Evolutionary conservation across 2,113 vertebrate genomes (phyloP), one percentile per base, ranked within the genome.

Genomic region (Amphiprion ocellaris): DNA sequence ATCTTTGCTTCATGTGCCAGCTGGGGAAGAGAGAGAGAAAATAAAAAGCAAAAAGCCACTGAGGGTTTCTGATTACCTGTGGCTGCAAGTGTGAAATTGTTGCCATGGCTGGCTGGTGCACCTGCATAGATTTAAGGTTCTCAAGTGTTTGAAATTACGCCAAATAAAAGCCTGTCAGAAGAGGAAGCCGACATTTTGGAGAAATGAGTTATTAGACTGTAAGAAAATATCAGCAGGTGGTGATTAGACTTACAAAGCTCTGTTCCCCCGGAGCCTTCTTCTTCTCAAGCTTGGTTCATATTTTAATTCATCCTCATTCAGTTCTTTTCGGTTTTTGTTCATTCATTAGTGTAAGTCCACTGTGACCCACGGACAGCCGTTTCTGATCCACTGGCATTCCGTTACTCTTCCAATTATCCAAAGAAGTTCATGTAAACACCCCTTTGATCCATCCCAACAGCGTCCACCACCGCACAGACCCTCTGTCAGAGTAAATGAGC

Each of bases 51-150:
- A 37, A 37, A 37, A 37, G 9, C 81, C 63, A 79, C 44, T 58
- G 53, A 81, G 55, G 72, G 30, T 66, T 61, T 77, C 49, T 60
- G 63, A 81, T 74, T 82, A 82, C 72, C 41, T 73, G 54, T 49
- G 33, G 55, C 60, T 77, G 19, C 10, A 4, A 63, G 82, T 75
- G 79, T 88, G 83, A 90, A 86, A 89, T 85, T 83, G 81, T 69
- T 77, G 79, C 67, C 77, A 82, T 52, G 61, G 79, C 28, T 28
- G 24, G 67, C 44, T 28, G 73, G 21, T 66, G 74, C 82, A 86
- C 90, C 64, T 81, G 83, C n/a, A n/a, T 23, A 39, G 75, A 71
- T 74, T 55, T 47, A 28, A 9, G 8, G 46, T 39, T 55, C 53
- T 69, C 15, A 74, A 75, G 21, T 10, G 53, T 71, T 74, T 69